Base-by-base conservation (phyloP, 1,140 invertebrate genomes). In the Oppia nitens region DNA sequence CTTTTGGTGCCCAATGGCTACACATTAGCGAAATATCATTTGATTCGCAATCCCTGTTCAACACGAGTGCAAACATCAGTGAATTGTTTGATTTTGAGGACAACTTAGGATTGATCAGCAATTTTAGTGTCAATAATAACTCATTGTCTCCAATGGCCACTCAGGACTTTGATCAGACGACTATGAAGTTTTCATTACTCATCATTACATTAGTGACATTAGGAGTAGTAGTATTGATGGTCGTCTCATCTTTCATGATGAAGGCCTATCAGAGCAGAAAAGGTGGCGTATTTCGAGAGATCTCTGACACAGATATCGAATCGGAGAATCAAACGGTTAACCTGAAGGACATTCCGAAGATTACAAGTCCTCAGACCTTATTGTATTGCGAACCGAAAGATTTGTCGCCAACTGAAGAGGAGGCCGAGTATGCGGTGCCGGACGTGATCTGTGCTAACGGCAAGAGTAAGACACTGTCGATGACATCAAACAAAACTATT, bases 1-100 rank as follows among this genome's bases (percentile, higher is more conserved):
- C 78, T 64, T 92, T 91, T 71, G 81, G 85, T 6, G 78, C 84
- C 3, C 76, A 79, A 55, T 93, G 88, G 88, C 86, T 93, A 61
- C 81, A 92, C 71, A 79, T 93, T 65, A 87, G 85, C 70, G 89
- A 92, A 74, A 76, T 92, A 50, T 60, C 66, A 20, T 74, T 76
- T 61, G 27, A 52, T 25, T n/a, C 56, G 23, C 32, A 40, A 40
- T 40, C 17, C 6, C 6, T 40, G 6, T 6, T 40, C 32, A 40
- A 40, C 32, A 40, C 6, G 6, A 40, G 32, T 40, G 32, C 17
- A 6, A 40, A 40, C 32, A 40, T 40, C 6, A 40, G 32, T 40
- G 32, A 40, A 40, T 40, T 40, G 17, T 40, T 40, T 40, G 32
- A 40, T 9, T 40, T 40, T 6, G 17, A 40, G 6, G 32, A 40